Percentiles rank a stretch among this genome's conserved stretches.
phyloP scores from a whole-genome alignment of 2,113 vertebrate species.

The Balaenoptera acutorostrata region DNA sequence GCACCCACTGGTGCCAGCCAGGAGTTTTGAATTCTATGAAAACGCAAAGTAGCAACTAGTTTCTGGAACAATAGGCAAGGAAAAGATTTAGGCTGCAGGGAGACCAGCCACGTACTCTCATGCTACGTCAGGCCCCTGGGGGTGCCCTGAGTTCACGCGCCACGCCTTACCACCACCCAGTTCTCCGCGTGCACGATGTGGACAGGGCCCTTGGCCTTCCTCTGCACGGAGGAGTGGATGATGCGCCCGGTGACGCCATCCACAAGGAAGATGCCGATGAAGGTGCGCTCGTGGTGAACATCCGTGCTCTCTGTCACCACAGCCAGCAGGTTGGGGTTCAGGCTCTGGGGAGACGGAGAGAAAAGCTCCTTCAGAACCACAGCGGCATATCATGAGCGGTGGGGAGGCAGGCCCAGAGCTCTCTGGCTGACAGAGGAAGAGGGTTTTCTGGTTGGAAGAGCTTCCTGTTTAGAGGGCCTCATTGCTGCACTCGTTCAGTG shows the following conservation, averaged over 20 bases:
- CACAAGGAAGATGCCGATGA: constrained; percentile 91
- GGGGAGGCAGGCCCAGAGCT: neutral
- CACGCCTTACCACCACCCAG: constrained; percentile 95
- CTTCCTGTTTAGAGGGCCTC: neutral
- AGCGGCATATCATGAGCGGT: accelerated
- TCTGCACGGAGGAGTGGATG: constrained; percentile 94
- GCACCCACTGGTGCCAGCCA: neutral
- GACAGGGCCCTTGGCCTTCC: constrained; percentile 92
- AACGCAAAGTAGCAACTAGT: neutral
- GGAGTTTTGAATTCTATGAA: neutral
- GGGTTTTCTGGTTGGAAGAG: neutral
- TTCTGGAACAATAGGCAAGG: neutral
- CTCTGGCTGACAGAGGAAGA: neutral
- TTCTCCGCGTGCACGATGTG: constrained; percentile 97
- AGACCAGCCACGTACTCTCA: neutral
- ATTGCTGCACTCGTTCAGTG: neutral
- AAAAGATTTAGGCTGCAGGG: too few relatives aligned
- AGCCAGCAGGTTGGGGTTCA: constrained; percentile 96
- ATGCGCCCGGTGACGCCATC: constrained; percentile 96
- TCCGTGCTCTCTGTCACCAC: constrained; percentile 96
- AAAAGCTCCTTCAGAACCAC: neutral
- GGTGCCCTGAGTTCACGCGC: accelerated
- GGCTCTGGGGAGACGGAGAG: constrained; percentile 79
- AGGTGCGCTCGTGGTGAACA: constrained; percentile 91
- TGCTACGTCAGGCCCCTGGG: neutral